Evolutionary conservation across 2,888 invertebrate species (phyloP), one percentile per base, ranked within the genome.

Genomic region (Rhodophaea formosa): DNA sequence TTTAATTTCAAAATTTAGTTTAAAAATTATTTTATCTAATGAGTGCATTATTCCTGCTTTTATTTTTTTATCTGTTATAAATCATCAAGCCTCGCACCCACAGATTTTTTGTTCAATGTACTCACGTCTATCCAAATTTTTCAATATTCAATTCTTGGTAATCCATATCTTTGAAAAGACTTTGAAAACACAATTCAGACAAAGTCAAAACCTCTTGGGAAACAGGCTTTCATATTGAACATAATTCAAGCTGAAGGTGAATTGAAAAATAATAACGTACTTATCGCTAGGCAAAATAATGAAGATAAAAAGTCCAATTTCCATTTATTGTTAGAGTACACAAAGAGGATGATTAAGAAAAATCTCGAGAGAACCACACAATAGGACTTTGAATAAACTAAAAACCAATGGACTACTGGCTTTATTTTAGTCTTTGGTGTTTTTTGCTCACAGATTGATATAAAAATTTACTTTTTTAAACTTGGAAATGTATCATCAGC

Each of bases 281-380:
- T 45, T 16, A 45, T 45, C 17, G 8, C 45, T 16, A 17, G 10
- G n/a, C 39, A 12, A 39, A 39, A 39, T n/a, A 39, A n/a, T 39
- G 10, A 45, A 8, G 16, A 45, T 45, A 49, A 32, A 49, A 49
- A 49, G n/a, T 23, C 46, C 49, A 15, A 51, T 32, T 51, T 15
- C 8, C 32, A 15, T 35, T 32, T 51, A 32, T 32, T 51, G 32
- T 51, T 7, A 16, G 15, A 51, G 29, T 32, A 35, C 16, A 51
- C 49, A 51, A 51, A 51, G 49, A 35, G 7, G 32, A 10, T 51
- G 49, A 51, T 51, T 51, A 35, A 8, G 49, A 51, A 51, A 14
- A 51, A 51, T 35, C 35, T 51, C 32, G 7, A 15, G 14, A 30
- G 32, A 51, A 45, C 16, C 45, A 16, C 8, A 45, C 45, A 45